Evolutionary conservation across 2,888 invertebrate genomes (phyloP).

Genomic region (Norana najaformis): DNA sequence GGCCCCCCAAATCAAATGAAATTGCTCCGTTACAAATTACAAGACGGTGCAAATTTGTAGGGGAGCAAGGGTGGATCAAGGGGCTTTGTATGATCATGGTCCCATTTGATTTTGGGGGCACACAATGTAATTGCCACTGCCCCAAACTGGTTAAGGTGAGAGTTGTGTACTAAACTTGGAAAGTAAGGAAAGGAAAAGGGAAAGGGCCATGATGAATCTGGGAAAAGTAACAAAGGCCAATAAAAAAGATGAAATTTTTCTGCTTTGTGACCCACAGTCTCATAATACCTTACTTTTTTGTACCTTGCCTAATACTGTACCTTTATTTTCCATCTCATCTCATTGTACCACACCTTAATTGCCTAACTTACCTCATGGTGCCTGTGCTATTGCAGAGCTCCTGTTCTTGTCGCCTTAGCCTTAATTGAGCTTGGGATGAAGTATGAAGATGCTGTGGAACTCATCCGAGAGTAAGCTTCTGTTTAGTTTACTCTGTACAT

Average conservation of each 20-base stretch:
- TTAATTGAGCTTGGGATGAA: slow-evolving; percentile 97
- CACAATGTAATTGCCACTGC: not conserved
- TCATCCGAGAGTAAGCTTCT: slow-evolving; percentile 84
- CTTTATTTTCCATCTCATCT: not conserved
- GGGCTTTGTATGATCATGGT: not conserved
- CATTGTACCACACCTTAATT: not conserved
- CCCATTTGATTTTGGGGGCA: not conserved
- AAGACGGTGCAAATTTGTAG: no score
- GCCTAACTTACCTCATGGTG: not conserved
- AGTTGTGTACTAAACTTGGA: no score
- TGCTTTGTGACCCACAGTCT: not conserved
- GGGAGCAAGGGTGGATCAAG: not conserved
- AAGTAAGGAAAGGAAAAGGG: no score
- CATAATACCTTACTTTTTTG: not conserved
- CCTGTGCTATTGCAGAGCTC: slow-evolving; percentile 72
- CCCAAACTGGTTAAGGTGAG: not conserved
- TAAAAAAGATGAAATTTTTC: not conserved
- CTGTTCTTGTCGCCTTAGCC: slow-evolving; percentile 95
- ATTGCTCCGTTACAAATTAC: not conserved
- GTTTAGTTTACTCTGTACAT: not conserved
- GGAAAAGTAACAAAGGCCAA: not conserved
- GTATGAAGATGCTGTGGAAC: slow-evolving; percentile 97
- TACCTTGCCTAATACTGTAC: not conserved
- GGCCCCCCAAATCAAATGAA: not conserved
- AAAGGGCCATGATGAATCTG: no score